Evolutionary conservation across 2,113 vertebrate species (phyloP).

Genomic region (Otis tarda): DNA sequence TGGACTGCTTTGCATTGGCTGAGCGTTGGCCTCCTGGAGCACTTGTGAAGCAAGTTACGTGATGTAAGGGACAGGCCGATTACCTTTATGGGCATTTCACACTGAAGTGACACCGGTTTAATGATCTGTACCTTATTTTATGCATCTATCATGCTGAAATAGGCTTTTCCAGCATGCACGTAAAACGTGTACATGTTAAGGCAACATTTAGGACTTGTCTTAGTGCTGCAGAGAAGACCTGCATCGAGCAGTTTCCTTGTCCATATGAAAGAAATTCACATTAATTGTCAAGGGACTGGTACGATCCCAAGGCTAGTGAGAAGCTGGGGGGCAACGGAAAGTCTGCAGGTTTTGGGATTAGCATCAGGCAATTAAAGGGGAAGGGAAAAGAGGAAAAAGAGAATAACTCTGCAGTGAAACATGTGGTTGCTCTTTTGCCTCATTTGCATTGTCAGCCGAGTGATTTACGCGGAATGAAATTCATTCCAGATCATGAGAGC

Average conservation of each 20-base stretch:
- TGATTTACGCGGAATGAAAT: slow-evolving; percentile 5
- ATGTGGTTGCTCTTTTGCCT: slow-evolving; percentile 5
- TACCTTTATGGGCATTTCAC: background rate
- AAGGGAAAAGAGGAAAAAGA: background rate
- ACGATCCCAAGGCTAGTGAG: background rate
- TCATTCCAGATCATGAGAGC: slow-evolving; percentile 15
- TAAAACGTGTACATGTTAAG: background rate
- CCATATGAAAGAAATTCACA: background rate
- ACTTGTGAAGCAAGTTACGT: rapidly evolving
- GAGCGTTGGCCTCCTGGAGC: background rate
- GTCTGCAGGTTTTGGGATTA: background rate
- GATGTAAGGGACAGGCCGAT: background rate
- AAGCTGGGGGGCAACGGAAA: background rate
- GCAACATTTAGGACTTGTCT: background rate
- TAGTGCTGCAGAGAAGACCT: background rate
- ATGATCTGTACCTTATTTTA: background rate
- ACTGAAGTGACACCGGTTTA: background rate
- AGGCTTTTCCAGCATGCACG: background rate
- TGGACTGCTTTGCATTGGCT: background rate
- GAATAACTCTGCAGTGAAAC: background rate
- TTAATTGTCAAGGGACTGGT: background rate
- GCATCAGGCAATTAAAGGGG: background rate
- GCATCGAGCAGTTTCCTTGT: background rate
- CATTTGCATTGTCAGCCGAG: background rate
- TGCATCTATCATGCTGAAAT: background rate